These are phyloP conservation scores for Muscicapa comitata DNA, from an alignment of 2,797 vertebrate species.

Conservation along the genomic window DNA sequence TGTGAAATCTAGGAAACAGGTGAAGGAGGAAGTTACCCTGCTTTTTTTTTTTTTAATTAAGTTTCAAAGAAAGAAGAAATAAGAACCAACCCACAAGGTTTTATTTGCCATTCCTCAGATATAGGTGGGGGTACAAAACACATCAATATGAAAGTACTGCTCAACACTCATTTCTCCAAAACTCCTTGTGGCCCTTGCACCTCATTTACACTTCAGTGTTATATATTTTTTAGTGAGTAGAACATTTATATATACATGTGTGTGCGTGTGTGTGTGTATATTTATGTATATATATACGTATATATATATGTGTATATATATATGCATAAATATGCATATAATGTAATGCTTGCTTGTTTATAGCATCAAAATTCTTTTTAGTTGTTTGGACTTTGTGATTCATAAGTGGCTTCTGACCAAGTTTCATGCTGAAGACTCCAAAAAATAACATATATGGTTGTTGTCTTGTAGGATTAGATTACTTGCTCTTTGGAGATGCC, in stretches of 20 bases:
- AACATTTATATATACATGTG: background rate
- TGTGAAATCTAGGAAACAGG: background rate
- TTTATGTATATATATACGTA: too few species aligned
- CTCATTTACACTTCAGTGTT: background rate
- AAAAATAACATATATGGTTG: background rate
- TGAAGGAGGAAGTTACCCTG: background rate
- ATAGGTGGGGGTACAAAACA: background rate
- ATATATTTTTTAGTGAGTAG: background rate
- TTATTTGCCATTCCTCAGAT: background rate
- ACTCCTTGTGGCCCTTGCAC: background rate
- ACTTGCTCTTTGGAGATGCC: background rate
- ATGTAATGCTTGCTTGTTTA: background rate
- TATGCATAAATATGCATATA: accelerated
- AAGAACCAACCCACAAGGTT: background rate
- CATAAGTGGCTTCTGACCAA: background rate
- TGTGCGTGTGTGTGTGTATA: too few species aligned
- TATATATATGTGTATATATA: too few species aligned
- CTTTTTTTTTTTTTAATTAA: background rate
- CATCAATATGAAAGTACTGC: background rate
- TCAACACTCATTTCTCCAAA: background rate
- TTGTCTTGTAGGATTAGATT: background rate
- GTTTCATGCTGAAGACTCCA: background rate
- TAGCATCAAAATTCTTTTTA: background rate
- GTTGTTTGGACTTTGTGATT: background rate
- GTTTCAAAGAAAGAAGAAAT: background rate